phyloP scores from a whole-genome alignment of 2,888 invertebrate genomes.

The Exephanes ischioxanthus region DNA sequence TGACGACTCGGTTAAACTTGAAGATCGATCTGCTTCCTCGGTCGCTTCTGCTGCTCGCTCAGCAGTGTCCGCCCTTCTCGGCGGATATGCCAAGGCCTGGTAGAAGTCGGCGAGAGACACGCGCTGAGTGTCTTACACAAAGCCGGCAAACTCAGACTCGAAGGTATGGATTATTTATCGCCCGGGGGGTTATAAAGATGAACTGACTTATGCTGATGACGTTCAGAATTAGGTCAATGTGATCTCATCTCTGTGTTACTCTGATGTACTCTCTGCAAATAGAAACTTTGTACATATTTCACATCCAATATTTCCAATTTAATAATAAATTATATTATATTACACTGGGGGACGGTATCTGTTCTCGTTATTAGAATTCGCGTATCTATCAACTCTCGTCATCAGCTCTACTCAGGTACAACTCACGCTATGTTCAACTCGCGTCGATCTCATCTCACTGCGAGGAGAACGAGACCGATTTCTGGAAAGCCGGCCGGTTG shows the following conservation, averaged over 20 bases:
- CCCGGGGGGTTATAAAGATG: background rate
- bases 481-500: too few species aligned
- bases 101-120: conserved; percentile 1
- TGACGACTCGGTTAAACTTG: conserved; percentile 14
- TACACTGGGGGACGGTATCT: too few species aligned
- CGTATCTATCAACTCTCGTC: too few species aligned
- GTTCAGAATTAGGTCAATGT: conserved; percentile 12
- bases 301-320: background rate
- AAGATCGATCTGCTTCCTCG: conserved; percentile 31
- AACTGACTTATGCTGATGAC: conserved; percentile 11
- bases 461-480: too few species aligned
- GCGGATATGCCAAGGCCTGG: conserved; percentile 1
- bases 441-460: too few species aligned
- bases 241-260: background rate
- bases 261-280: background rate
- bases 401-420: too few species aligned
- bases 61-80: background rate
- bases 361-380: too few species aligned
- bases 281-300: conserved; percentile 7
- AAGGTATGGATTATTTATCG: background rate
- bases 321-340: background rate
- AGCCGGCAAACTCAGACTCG: conserved; percentile 19
- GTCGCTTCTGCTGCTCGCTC: background rate
- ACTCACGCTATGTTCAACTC: too few species aligned
- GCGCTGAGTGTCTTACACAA: conserved; percentile 5